Evolutionary conservation across 1,140 invertebrate species (phyloP).

Genomic region (Scaptomyza pallida): DNA sequence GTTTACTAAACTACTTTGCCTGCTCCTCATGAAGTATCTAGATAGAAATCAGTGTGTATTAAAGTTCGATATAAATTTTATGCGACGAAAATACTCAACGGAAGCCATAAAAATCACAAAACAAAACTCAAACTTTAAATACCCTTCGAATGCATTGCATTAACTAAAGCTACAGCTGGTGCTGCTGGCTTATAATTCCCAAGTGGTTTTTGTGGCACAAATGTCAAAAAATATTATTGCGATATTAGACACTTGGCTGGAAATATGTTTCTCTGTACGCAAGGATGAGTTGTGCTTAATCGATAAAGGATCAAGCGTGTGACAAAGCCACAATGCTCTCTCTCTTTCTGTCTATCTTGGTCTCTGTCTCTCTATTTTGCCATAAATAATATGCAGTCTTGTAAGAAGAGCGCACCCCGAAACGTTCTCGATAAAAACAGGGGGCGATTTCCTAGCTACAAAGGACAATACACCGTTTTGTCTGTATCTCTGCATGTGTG

Average conservation of each 20-base stretch:
- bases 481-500: not conserved
- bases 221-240: not conserved
- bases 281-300: not conserved
- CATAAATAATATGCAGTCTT: conserved; percentile 1
- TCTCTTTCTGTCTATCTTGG: too few species aligned
- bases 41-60: conserved; percentile 4
- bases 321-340: not conserved
- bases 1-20: not conserved
- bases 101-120: conserved; percentile 12
- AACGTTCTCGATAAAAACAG: conserved; percentile 20
- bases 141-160: not conserved
- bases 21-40: not conserved
- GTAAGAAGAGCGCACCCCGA: conserved; percentile 41
- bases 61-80: conserved; percentile 27
- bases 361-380: not conserved
- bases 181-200: not conserved
- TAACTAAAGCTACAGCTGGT: too few species aligned
- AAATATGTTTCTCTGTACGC: too few species aligned
- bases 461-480: conserved; percentile 4
- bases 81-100: conserved; percentile 36
- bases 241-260: too few species aligned
- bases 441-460: conserved; percentile 17
- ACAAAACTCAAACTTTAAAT: not conserved
- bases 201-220: not conserved
- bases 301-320: not conserved